These are phyloP conservation scores for Acronicta alni DNA, from an alignment of 2,888 invertebrate species.

Conservation along the genomic window DNA sequence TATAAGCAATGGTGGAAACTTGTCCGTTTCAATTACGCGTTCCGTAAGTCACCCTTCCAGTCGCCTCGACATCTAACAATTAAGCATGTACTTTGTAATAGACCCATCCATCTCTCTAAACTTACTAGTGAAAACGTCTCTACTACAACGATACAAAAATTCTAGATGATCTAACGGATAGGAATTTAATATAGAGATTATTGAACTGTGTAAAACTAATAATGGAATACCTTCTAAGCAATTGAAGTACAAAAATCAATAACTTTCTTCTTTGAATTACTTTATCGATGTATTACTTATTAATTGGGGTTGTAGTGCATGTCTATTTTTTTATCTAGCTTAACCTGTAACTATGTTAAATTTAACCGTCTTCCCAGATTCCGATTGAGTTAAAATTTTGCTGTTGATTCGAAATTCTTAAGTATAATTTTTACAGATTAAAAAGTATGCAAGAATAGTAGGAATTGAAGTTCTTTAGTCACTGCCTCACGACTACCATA, in stretches of 20 bases:
- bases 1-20: conserved; percentile 35
- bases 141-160: conserved; percentile 48
- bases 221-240: neutral
- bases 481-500: too few species aligned
- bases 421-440: too few species aligned
- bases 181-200: neutral
- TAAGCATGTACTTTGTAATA: conserved; percentile 73
- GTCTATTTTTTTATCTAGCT: too few species aligned
- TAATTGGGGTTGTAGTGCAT: too few species aligned
- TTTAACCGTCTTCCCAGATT: too few species aligned
- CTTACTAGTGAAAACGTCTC: conserved; percentile 69
- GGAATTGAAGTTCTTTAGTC: too few species aligned
- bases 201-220: neutral
- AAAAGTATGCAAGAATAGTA: too few species aligned
- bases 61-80: conserved; percentile 69
- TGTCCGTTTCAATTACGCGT: conserved; percentile 54
- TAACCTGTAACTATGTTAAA: too few species aligned
- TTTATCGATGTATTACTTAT: too few species aligned
- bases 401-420: too few species aligned
- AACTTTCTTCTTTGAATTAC: neutral
- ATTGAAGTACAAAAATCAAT: neutral
- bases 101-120: conserved; percentile 78
- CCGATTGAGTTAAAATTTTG: too few species aligned
- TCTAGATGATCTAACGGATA: conserved; percentile 16
- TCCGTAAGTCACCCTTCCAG: conserved; percentile 52